Conservation (phyloP, 2,113 vertebrate genomes). For the Cephalopholis sonnerati region DNA sequence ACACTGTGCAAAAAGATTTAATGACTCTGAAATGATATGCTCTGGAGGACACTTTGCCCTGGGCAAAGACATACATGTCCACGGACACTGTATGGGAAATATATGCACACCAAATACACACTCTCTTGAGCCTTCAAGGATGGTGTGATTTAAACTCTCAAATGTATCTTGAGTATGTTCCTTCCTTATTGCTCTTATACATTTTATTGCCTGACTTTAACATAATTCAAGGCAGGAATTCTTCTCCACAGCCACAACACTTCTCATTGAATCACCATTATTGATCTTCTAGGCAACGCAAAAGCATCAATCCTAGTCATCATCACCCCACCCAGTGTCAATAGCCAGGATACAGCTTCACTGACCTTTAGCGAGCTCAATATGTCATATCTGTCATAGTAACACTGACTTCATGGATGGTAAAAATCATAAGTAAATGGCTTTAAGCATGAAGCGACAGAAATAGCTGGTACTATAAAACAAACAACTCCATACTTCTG, state of each 20-base stretch:
- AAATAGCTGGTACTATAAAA: background rate
- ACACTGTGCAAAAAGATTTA: background rate
- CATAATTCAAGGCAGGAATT: constrained; percentile 1
- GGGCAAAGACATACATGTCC: background rate
- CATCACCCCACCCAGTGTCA: constrained; percentile 2
- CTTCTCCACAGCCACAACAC: background rate
- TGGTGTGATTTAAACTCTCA: background rate
- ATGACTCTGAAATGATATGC: constrained; percentile 3
- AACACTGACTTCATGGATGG: background rate
- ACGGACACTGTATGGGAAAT: background rate
- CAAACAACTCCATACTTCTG: background rate
- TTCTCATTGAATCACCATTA: constrained; percentile 21
- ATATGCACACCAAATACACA: background rate
- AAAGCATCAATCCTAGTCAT: constrained; percentile 38
- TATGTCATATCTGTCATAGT: constrained; percentile 20
- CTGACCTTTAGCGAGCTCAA: constrained; percentile 27
- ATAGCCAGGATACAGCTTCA: constrained; percentile 3
- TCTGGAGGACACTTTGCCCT: background rate
- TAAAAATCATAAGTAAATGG: background rate
- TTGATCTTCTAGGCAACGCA: constrained; percentile 30
- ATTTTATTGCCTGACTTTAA: background rate
- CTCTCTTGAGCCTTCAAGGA: background rate
- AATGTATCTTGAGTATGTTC: background rate
- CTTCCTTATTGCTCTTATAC: background rate
- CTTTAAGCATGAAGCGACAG: background rate